Evolutionary conservation across 2,888 invertebrate species (phyloP), one percentile per base, ranked within the genome.

Genomic region (Tipula helvola): DNA sequence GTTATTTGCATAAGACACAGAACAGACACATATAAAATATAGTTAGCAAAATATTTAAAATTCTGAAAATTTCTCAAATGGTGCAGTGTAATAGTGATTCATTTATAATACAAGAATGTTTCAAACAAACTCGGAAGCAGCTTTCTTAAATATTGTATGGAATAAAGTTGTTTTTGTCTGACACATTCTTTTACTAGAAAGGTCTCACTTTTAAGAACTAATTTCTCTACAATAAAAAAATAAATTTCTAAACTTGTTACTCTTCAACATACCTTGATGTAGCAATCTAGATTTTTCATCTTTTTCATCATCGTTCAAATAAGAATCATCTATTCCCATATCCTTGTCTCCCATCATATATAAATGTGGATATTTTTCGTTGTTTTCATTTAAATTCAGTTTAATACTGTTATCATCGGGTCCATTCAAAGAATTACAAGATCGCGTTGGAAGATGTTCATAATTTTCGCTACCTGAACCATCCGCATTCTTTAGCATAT

Each of bases 391-490:
- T 28, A 94, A 93, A 90, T 93, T 93, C 16, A 93, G 90, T 88
- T 93, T 91, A 86, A 88, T 88, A 87, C 88, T 88, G 85, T 87
- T 87, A 89, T 93, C 93, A 89, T 93, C 93, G 36, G 93, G 93
- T 89, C 93, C 93, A 90, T 93, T 93, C 88, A 93, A 90, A 89
- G 91, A 91, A 89, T 91, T 91, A 41, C 91, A 89, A 87, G 91
- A 91, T 88, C 91, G 89, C 88, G 93, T 93, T 88, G 93, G 93
- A 88, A 94, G 92, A 89, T 94, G 93, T 90, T 95, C 95, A 90
- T 95, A 95, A 89, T 95, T 94, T 89, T 94, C 94, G 89, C 93
- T 94, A 88, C 94, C 94, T 88, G 93, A 94, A 87, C 91, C 91
- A 71, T 90, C 88, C 90, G 93, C 93, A 89, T 93, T 93, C 90